phyloP scores from a whole-genome alignment of 2,888 invertebrate species.

The Erynnis tages region DNA sequence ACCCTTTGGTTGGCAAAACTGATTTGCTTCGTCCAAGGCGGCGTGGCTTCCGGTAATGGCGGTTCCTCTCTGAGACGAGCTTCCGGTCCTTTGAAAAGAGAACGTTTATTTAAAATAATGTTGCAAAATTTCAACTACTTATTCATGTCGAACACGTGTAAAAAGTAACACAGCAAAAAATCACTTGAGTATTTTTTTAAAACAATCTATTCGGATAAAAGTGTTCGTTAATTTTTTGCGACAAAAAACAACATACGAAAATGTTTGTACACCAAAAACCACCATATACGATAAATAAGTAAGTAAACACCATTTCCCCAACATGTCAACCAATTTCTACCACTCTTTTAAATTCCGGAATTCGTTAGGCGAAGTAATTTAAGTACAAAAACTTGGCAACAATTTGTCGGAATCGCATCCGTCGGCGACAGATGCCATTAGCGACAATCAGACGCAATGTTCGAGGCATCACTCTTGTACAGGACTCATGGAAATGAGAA shows the following conservation, averaged over 20 bases:
- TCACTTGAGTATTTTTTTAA: too few species aligned
- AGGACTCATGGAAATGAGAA: too few species aligned
- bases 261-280: neutral
- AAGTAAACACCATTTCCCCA: neutral
- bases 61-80: neutral
- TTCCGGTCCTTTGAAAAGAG: constrained; percentile 13
- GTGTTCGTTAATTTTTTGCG: too few species aligned
- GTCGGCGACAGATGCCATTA: constrained; percentile 55
- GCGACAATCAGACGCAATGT: constrained; percentile 60
- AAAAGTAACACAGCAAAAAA: too few species aligned
- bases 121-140: too few species aligned
- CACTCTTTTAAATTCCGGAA: constrained; percentile 16
- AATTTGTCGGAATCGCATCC: constrained; percentile 35
- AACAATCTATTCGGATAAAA: too few species aligned
- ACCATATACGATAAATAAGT: neutral
- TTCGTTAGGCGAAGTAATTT: constrained; percentile 27
- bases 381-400: constrained; percentile 23
- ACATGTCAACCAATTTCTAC: constrained; percentile 5
- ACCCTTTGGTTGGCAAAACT: constrained; percentile 17
- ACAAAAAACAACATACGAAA: too few species aligned
- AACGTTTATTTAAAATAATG: neutral
- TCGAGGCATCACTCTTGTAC: too few species aligned
- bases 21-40: constrained; percentile 9
- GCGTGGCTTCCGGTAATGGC: constrained; percentile 16
- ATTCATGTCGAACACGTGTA: too few species aligned